Evolutionary conservation across 2,113 vertebrate species (phyloP).

Genomic region (Perognathus longimembris): DNA sequence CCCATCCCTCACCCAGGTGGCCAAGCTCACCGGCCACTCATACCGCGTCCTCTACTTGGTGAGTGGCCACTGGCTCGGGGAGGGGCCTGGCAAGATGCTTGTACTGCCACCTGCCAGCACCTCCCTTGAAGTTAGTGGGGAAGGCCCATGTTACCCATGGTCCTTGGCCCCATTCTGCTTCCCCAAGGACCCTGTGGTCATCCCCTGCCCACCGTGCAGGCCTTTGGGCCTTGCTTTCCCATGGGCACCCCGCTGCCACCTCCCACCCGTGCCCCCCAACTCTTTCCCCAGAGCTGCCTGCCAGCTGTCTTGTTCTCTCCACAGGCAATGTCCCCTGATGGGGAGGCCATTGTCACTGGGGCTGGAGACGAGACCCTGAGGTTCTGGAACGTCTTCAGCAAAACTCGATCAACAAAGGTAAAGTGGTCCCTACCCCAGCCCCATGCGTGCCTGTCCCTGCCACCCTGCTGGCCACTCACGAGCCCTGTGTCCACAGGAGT

Average conservation of each 20-base stretch:
- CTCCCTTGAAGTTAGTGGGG: no score
- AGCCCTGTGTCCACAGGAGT: constrained; percentile 87
- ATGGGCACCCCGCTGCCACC: no score
- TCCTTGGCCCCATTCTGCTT: no score
- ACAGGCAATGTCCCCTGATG: constrained; percentile 98
- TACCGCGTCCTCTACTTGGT: constrained; percentile 98
- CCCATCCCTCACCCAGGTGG: constrained; percentile 97
- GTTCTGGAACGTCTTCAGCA: constrained; percentile 99
- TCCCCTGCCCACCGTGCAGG: no score
- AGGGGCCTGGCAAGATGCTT: no score
- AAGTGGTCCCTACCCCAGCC: background rate
- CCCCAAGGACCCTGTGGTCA: no score
- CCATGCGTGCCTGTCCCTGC: rapidly evolving
- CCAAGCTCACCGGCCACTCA: constrained; percentile 97
- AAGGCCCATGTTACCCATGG: background rate
- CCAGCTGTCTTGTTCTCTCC: background rate
- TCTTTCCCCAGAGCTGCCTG: background rate
- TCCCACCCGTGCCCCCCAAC: background rate
- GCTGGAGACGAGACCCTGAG: constrained; percentile 97
- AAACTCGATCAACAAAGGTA: constrained; percentile 98
- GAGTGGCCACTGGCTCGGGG: constrained; percentile 64
- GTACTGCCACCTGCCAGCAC: no score
- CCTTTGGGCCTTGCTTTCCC: no score
- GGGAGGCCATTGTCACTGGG: constrained; percentile 98
- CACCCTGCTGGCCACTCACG: background rate